Evolutionary conservation across 2,797 vertebrate species (phyloP), one percentile per base, ranked within the genome.

Genomic region (Myioborus miniatus): DNA sequence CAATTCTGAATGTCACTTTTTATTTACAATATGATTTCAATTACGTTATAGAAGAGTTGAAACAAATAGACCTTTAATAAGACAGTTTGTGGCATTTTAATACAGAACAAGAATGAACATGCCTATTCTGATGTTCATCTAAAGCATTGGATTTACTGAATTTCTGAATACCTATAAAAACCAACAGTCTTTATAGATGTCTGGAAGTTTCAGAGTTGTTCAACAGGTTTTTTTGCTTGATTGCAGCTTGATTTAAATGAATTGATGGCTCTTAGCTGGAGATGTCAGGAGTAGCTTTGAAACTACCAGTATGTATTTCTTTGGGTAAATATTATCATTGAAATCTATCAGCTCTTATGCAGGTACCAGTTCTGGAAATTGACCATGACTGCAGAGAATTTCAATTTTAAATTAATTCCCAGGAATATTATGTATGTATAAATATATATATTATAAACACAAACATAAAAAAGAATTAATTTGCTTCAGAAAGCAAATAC

Each of bases 401-500:
- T 11, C 3, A 56, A 62, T 67, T 83, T 68, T 47, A 55, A 85
- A 86, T 65, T 23, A 63, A 74, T 44, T 6, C 16, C 13, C 22
- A 12, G 23, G 20, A 88, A 43, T 2, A 39, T 12, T 7, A 19
- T 17, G 10, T 55, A 17, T 29, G 6, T 18, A 26, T 41, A 22
- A 9, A 3, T 44, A 6, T 1, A 6, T n/a, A 13, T 30, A 27
- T 2, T 21, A 49, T 23, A 44, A 30, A 36, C 11, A 15, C 8
- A 49, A 70, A 53, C 1, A 71, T 15, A 32, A 84, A 83, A 84
- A 62, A 30, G 12, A 59, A 67, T 43, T 39, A 10, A 44, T 67
- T 85, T 96, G 3, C 41, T 89, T 79, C 71, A 89, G 37, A 83
- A 96, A 95, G 13, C 6, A 49, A 65, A 34, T 58, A 29, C 6